Conservation (phyloP, 2,113 vertebrate species). For the Tragelaphus scriptus region DNA sequence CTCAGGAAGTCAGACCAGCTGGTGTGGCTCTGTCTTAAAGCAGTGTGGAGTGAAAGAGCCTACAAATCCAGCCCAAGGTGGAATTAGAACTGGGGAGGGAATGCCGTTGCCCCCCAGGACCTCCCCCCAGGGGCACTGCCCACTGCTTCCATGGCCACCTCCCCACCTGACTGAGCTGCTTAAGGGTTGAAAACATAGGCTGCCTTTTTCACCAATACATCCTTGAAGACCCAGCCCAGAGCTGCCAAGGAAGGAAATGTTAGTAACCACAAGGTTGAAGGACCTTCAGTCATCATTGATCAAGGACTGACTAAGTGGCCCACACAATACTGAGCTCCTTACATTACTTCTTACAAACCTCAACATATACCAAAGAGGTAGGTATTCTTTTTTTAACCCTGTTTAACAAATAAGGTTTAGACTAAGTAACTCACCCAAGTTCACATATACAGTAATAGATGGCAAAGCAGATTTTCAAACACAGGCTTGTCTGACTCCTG, state of each 20-base stretch:
- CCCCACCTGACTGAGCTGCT: background rate
- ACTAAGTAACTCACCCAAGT: background rate
- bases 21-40: background rate
- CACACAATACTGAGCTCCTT: background rate
- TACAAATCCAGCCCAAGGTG: background rate
- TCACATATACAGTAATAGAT: background rate
- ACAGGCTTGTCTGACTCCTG: background rate
- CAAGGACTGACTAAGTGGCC: background rate
- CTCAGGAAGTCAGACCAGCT: background rate
- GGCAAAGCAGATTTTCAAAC: background rate
- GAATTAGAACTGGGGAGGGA: background rate
- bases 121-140: background rate
- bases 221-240: background rate
- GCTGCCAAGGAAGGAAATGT: background rate
- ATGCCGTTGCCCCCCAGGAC: background rate
- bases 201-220: background rate
- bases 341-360: background rate
- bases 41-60: background rate
- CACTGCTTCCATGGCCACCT: background rate
- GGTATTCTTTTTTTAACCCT: background rate
- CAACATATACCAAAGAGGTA: background rate
- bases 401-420: background rate
- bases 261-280: background rate
- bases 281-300: background rate
- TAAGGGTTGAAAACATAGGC: background rate